Conservation (phyloP, 1,140 invertebrate genomes). For the Antheraea mylitta region DNA sequence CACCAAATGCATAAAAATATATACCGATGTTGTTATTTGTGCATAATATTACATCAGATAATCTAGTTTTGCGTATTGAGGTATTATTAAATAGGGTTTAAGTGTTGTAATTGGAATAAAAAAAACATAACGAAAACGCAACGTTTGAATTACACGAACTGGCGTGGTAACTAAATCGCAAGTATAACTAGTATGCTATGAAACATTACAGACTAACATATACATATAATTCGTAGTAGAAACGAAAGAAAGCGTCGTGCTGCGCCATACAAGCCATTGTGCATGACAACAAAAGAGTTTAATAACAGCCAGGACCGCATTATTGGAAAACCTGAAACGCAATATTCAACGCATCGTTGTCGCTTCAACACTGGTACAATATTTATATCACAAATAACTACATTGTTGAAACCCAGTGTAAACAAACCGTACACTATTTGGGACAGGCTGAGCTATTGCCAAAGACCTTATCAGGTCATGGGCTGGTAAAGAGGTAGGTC, state of each 20-base stretch:
- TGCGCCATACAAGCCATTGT: conserved; percentile 24
- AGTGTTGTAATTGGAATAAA: too few relatives aligned
- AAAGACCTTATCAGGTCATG: too few relatives aligned
- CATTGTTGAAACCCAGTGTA: background rate
- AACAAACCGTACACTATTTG: background rate
- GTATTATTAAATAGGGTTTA: too few relatives aligned
- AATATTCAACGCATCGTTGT: conserved; percentile 24
- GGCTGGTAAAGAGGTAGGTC: too few relatives aligned
- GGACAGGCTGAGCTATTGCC: background rate
- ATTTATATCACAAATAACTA: background rate
- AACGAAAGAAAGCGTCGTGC: background rate
- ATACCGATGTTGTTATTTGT: too few relatives aligned
- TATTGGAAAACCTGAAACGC: conserved; percentile 29
- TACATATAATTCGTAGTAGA: background rate
- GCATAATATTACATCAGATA: too few relatives aligned
- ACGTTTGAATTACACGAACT: too few relatives aligned
- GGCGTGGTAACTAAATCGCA: too few relatives aligned
- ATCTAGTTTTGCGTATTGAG: too few relatives aligned
- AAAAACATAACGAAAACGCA: too few relatives aligned
- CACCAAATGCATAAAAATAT: too few relatives aligned
- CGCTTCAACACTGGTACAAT: background rate
- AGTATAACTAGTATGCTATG: too few relatives aligned
- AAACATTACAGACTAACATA: background rate
- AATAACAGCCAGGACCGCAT: conserved; percentile 28
- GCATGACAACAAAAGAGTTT: conserved; percentile 35